Conservation (phyloP, 2,888 invertebrate species). For the Rosalia funebris region DNA sequence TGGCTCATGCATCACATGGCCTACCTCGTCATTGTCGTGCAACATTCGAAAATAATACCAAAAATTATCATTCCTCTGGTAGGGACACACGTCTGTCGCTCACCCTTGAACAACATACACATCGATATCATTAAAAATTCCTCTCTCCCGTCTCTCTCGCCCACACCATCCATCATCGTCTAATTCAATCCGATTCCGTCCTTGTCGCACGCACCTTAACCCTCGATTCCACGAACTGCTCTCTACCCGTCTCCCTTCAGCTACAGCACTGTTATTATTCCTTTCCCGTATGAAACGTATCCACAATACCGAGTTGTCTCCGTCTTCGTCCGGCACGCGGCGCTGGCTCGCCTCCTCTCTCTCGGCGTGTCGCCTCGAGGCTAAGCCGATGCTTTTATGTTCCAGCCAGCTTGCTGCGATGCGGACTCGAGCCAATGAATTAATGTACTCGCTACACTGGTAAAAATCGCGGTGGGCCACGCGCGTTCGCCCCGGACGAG, state of each 20-base stretch:
- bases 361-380: slow-evolving; percentile 48
- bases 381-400: slow-evolving; percentile 52
- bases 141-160: slow-evolving; percentile 24
- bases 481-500: neutral
- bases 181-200: slow-evolving; percentile 19
- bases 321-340: neutral
- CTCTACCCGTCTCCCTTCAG: slow-evolving; percentile 22
- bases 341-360: slow-evolving; percentile 16
- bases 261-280: neutral
- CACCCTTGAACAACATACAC: too few species aligned
- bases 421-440: slow-evolving; percentile 55
- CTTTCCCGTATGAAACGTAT: slow-evolving; percentile 15
- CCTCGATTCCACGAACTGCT: slow-evolving; percentile 13
- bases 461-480: slow-evolving; percentile 39
- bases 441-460: slow-evolving; percentile 54
- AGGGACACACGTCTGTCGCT: too few species aligned
- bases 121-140: slow-evolving; percentile 40
- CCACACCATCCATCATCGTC: slow-evolving; percentile 17
- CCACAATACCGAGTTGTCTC: neutral
- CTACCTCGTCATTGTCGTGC: neutral
- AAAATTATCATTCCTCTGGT: too few species aligned
- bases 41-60: too few species aligned
- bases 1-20: neutral
- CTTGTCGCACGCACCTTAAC: neutral
- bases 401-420: slow-evolving; percentile 53